phyloP scores from a whole-genome alignment of 2,113 vertebrate species.

The Mionectes macconnelli region DNA sequence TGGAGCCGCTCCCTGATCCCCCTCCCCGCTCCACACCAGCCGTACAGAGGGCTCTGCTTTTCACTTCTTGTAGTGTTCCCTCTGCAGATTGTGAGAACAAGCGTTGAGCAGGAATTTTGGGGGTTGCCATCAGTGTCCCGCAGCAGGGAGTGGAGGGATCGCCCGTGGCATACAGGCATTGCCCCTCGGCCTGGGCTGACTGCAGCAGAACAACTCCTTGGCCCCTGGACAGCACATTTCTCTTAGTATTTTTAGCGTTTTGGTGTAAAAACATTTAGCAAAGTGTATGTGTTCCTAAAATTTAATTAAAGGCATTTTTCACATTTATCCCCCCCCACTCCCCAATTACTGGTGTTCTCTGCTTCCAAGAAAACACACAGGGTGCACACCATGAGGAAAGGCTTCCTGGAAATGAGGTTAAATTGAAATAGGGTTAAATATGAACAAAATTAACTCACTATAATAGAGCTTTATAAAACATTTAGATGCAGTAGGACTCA shows the following conservation, averaged over 20 bases:
- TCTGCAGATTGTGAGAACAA: fast-evolving
- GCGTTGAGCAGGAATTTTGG: not conserved
- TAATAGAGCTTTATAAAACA: not conserved
- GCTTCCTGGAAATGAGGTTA: not conserved
- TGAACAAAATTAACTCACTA: not conserved
- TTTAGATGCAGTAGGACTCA: not conserved
- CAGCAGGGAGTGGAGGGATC: not conserved
- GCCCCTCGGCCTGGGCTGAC: not conserved
- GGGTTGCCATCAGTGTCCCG: not conserved
- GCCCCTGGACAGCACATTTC: fast-evolving
- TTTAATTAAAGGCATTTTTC: not conserved
- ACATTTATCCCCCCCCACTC: not conserved
- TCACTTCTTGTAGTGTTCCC: fast-evolving
- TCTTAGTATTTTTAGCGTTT: fast-evolving
- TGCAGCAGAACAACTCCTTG: not conserved
- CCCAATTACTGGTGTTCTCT: not conserved
- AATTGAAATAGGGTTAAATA: not conserved
- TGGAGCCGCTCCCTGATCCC: fast-evolving
- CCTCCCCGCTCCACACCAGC: not conserved
- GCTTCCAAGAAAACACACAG: not conserved
- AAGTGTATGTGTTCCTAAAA: not conserved
- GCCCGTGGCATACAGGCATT: fast-evolving
- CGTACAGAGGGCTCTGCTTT: fast-evolving
- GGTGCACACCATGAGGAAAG: not conserved
- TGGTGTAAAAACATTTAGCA: not conserved